Evolutionary conservation across 2,113 vertebrate species (phyloP), one percentile per base, ranked within the genome.

Genomic region (Ascaphus truei): DNA sequence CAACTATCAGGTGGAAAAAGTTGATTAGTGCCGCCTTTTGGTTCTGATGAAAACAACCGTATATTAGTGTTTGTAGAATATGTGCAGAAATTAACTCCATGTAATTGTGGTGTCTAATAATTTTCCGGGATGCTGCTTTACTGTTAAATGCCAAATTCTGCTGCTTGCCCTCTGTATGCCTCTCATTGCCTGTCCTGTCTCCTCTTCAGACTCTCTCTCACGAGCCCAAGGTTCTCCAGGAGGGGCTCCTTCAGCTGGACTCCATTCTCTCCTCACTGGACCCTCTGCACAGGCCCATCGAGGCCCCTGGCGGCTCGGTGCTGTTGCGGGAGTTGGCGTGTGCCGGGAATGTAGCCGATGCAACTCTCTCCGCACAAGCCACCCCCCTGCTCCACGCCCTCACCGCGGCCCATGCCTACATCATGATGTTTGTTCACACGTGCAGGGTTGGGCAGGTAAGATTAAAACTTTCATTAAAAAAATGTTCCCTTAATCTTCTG

Each of bases 371-470:
- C 0, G 95, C 95, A 18, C 93, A 92, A 55, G 95, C 95, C 55
- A 97, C 95, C 2, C 95, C 95, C 2, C 84, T 98, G 43, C 85
- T 98, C 6, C 95, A 98, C 64, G 92, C 95, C 0, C 92, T 98
- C 12, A 96, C 95, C 1, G 95, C 95, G 1, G 95, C 95, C 1
- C 95, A 98, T 2, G 95, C 95, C n/a, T 97, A 97, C 86, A 98
- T 98, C 84, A 95, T 98, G 81, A 96, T 98, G 95, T 98, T 98
- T 62, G 95, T 97, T 50, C 95, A 97, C 75, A 98, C 95, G 18
- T 98, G 95, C 79, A 85, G 95, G 65, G 95, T 96, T 4, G 95
- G 95, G 76, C 95, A 98, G 92, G 95, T 96, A 83, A 87, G 63
- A n/a, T n/a, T n/a, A n/a, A n/a, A n/a, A 52, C 48, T n/a, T n/a